A percentile compares a stretch with the other conserved stretches of the same genome.
These are phyloP conservation scores for Phylloscopus trochiloides DNA, from an alignment of 2,113 vertebrate species.

Conservation along the genomic window DNA sequence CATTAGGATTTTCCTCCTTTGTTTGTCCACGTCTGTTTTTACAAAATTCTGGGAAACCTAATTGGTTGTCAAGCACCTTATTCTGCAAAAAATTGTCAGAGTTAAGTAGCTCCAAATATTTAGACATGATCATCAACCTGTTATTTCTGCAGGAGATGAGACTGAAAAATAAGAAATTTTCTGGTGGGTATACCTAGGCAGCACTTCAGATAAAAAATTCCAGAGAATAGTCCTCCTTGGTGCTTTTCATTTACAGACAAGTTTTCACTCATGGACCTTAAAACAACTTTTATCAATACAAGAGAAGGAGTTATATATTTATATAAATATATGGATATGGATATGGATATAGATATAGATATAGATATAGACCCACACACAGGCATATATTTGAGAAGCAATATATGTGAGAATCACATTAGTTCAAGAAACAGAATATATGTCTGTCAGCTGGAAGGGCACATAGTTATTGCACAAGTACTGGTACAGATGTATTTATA, in stretches of 20 bases:
- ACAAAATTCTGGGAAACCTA: not conserved
- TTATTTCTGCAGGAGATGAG: not conserved
- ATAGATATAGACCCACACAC: not conserved
- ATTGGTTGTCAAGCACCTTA: not conserved
- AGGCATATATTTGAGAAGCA: not conserved
- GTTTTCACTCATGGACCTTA: not conserved
- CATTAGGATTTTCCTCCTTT: not conserved
- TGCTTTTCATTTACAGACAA: not conserved
- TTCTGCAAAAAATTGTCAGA: not conserved
- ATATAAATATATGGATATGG: not conserved
- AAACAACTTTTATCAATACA: not conserved
- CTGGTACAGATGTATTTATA: not conserved
- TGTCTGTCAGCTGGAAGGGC: not conserved
- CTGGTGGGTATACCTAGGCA: not conserved
- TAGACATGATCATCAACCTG: not conserved
- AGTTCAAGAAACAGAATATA: not conserved
- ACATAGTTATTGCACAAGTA: not conserved
- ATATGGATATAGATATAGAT: no score
- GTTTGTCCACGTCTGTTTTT: not conserved
- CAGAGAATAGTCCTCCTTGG: not conserved
- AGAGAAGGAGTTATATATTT: rapidly evolving
- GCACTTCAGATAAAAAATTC: not conserved
- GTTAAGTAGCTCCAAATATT: not conserved
- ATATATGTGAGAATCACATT: not conserved
- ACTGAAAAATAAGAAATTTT: not conserved